Evolutionary conservation across 2,113 vertebrate species (phyloP).

Genomic region (Sminthopsis crassicaudata): DNA sequence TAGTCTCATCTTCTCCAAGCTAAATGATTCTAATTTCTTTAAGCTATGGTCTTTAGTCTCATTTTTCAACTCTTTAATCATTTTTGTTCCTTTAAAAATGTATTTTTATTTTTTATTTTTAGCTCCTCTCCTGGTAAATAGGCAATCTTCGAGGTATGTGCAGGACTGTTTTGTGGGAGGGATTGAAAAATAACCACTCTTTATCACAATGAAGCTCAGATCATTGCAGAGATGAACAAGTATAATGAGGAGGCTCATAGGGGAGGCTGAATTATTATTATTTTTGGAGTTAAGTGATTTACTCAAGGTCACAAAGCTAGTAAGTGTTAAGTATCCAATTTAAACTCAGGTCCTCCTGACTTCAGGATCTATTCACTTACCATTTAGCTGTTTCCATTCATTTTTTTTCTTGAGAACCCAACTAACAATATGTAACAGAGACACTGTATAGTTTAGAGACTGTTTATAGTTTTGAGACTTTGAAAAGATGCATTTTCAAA

Average conservation of each 20-base stretch:
- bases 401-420: background rate
- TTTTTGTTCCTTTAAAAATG: background rate
- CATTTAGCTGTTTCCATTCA: too few relatives aligned
- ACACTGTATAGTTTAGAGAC: background rate
- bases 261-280: background rate
- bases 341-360: too few relatives aligned
- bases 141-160: background rate
- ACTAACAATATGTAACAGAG: background rate
- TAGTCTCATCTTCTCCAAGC: background rate
- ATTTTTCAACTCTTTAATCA: constrained; percentile 37
- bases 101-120: background rate
- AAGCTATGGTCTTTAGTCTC: background rate
- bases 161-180: background rate
- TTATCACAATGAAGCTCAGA: background rate
- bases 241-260: background rate
- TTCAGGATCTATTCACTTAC: too few relatives aligned
- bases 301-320: too few relatives aligned
- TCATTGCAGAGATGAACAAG: background rate
- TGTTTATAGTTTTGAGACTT: background rate
- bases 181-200: background rate
- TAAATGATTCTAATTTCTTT: constrained; percentile 1
- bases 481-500: background rate
- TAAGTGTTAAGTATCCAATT: too few relatives aligned
- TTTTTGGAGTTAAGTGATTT: too few relatives aligned
- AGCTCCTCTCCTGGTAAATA: background rate